Evolutionary conservation across 2,888 invertebrate species (phyloP).

Genomic region (Bhutanitis thaidina): DNA sequence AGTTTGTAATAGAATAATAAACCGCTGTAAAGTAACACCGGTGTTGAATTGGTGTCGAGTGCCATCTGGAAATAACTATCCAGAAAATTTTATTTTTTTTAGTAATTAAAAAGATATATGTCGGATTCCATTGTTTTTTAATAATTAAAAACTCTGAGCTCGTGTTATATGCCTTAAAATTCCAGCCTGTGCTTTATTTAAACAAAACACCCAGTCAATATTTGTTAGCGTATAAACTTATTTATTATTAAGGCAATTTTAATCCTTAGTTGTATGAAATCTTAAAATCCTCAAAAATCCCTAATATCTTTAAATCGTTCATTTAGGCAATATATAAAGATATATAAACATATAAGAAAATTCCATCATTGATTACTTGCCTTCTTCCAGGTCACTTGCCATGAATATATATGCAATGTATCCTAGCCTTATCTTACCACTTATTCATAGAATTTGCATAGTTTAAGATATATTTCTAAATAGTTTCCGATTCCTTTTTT

Average conservation of each 20-base stretch:
- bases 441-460: conserved; percentile 31
- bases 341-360: no score
- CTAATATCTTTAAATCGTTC: not conserved
- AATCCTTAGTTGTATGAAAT: no score
- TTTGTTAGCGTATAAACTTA: not conserved
- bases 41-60: conserved; percentile 20
- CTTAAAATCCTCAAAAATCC: no score
- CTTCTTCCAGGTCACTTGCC: conserved; percentile 30
- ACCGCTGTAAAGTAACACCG: not conserved
- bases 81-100: conserved; percentile 5
- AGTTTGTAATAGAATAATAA: conserved; percentile 5
- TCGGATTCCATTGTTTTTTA: no score
- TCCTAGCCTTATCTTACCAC: conserved; percentile 50
- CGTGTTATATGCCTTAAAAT: not conserved
- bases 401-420: conserved; percentile 30
- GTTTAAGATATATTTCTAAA: conserved; percentile 29
- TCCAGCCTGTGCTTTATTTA: conserved; percentile 4
- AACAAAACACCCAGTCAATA: conserved; percentile 5
- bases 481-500: conserved; percentile 25
- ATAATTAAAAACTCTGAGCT: no score
- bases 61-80: conserved; percentile 20
- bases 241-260: not conserved
- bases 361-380: not conserved
- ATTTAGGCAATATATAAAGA: not conserved
- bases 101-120: not conserved